These are phyloP conservation scores for Himalopsyche phryganea DNA, from an alignment of 1,140 invertebrate genomes.

Conservation along the genomic window DNA sequence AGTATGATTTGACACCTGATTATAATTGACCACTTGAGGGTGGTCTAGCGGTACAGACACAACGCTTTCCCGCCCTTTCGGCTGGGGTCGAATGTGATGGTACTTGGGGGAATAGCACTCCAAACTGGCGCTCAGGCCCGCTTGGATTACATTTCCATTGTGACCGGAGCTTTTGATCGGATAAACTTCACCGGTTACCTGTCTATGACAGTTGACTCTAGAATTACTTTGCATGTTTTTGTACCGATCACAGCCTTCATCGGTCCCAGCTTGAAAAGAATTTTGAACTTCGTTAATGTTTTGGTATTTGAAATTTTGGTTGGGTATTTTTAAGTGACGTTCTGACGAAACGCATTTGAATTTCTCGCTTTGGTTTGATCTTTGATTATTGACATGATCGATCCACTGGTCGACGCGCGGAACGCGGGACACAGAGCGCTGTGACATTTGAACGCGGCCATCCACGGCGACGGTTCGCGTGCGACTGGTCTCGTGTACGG, in stretches of 20 bases:
- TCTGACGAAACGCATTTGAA: constrained; percentile 6
- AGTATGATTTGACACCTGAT: background rate
- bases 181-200: constrained; percentile 27
- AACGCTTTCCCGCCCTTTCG: constrained; percentile 17
- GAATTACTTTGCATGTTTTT: constrained; percentile 18
- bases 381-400: constrained; percentile 17
- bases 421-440: constrained; percentile 18
- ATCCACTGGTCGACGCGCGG: constrained; percentile 27
- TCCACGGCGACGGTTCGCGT: constrained; percentile 42
- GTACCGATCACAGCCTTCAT: constrained; percentile 12
- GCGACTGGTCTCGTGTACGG: constrained; percentile 11
- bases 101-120: constrained; percentile 53
- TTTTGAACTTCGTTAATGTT: constrained; percentile 1
- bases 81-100: constrained; percentile 47
- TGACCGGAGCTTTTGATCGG: constrained; percentile 39
- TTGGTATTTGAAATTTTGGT: background rate
- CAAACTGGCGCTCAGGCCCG: constrained; percentile 42
- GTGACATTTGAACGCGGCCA: constrained; percentile 31
- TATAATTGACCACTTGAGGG: background rate
- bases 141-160: constrained; percentile 38
- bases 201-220: constrained; percentile 23
- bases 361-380: constrained; percentile 12
- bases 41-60: background rate
- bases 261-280: constrained; percentile 1
- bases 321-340: background rate